Evolutionary conservation across 53 echinoderm and acorn worm genomes (phyloP).

Genomic region (Holothuria scabra): DNA sequence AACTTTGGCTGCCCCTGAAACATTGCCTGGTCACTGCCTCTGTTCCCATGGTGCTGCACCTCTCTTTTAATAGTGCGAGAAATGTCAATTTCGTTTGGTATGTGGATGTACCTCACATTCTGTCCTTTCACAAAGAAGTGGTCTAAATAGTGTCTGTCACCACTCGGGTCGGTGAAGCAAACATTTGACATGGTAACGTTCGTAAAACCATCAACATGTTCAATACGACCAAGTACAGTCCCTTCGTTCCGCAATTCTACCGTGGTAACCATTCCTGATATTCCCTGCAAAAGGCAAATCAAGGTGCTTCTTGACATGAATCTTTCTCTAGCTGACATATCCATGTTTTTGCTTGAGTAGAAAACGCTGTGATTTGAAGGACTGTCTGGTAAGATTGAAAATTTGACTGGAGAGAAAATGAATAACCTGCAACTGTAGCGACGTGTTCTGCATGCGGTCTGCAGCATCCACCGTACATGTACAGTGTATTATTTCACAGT

Average conservation of each 20-base stretch:
- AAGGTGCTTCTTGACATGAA: slow-evolving; percentile 73
- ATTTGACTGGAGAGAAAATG: no score
- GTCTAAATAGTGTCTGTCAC: slow-evolving; percentile 57
- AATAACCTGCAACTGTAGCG: no score
- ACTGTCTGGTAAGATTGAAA: not conserved
- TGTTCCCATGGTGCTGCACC: not conserved
- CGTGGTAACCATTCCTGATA: slow-evolving; percentile 74
- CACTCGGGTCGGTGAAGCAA: slow-evolving; percentile 62
- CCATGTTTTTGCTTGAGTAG: not conserved
- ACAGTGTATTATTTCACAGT: no score
- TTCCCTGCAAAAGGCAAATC: slow-evolving; percentile 74
- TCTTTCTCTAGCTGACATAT: slow-evolving; percentile 74
- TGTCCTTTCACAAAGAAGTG: slow-evolving; percentile 79
- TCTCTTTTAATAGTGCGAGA: slow-evolving; percentile 53
- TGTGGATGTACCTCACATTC: slow-evolving; percentile 84
- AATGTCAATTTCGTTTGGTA: slow-evolving; percentile 87
- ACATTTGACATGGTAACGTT: slow-evolving; percentile 84
- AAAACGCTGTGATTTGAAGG: no score
- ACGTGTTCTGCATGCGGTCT: no score
- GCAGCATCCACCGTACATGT: no score
- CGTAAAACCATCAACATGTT: slow-evolving; percentile 94
- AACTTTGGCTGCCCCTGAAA: no score
- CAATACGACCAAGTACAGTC: slow-evolving; percentile 67
- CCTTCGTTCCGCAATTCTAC: slow-evolving; percentile 90
- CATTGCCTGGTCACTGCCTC: not conserved